Evolutionary conservation across 2,888 invertebrate species (phyloP), one percentile per base, ranked within the genome.

Genomic region (Lagria hirta): DNA sequence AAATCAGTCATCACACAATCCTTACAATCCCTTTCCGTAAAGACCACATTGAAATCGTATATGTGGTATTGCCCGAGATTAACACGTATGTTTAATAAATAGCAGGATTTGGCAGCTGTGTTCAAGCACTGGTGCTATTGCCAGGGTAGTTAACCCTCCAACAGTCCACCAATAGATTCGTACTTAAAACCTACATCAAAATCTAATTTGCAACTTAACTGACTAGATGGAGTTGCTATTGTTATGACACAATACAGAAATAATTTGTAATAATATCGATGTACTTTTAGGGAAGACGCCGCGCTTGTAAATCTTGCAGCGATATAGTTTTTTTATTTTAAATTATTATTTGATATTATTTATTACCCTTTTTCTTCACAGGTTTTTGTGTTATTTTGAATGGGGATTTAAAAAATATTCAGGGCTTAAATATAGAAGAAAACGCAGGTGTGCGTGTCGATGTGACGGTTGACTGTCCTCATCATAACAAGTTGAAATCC

Each of bases 11-110:
- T 36, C 41, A 22, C 26, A 51, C 45, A 50, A 42, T 41, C 51
- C 54, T 48, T 53, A 49, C 43, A 46, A 38, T 40, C 44, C 48
- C 33, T 11, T 16, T 36, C 32, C 37, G 32, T 42, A 47, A 33
- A 37, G 47, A 27, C 47, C 23, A 47, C 28, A 37, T 42, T 42
- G 47, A 37, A 42, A 37, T 16, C 37, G 47, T 47, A 42, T 47
- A 47, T 47, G 47, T 42, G 42, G 42, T 42, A 47, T 46, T 47
- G 48, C 48, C 59, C 58, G 58, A 68, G 72, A 72, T 72, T 72
- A 71, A 71, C 72, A 71, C 72, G 71, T 71, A 72, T 72, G 72
- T 72, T 71, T 72, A 72, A 72, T 70, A 72, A 72, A 72, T 72
- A 72, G 70, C 69, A 55, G 66, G 68, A 68, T 68, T 68, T 69